Percentiles rank a stretch among this genome's conserved stretches.
Evolutionary conservation across 2,113 vertebrate genomes (phyloP).

Genomic region (Prochilodus magdalenae): DNA sequence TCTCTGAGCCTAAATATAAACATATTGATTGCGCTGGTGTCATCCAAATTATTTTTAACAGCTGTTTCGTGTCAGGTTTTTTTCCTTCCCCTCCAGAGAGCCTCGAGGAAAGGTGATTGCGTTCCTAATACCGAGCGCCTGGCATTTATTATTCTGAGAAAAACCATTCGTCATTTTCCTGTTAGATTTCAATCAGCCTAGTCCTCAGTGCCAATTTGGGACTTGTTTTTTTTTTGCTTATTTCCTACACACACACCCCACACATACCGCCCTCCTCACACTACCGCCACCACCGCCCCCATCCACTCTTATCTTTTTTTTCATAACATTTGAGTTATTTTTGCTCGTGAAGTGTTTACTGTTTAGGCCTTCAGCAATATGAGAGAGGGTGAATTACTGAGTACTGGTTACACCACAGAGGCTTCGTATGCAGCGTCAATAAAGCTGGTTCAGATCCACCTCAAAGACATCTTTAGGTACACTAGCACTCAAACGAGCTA

Average conservation of each 20-base stretch:
- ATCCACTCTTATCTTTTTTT: not conserved
- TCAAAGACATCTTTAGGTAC: not conserved
- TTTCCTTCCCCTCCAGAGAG: not conserved
- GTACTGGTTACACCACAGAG: not conserved
- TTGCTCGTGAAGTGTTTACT: not conserved
- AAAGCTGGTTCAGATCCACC: not conserved
- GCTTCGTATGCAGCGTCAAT: not conserved
- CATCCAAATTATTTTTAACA: conserved; percentile 29
- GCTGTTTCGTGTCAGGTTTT: conserved; percentile 21
- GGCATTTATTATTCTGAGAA: not conserved
- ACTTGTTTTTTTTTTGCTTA: not conserved
- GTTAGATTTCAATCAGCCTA: conserved; percentile 6
- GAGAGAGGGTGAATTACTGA: not conserved
- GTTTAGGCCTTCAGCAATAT: not conserved
- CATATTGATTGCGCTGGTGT: conserved; percentile 15
- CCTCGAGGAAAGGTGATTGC: conserved; percentile 11
- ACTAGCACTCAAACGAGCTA: too few species aligned
- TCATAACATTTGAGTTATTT: not conserved
- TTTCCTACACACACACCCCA: too few species aligned
- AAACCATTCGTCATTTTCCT: conserved; percentile 23
- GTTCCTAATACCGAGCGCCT: not conserved
- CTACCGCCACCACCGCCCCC: not conserved
- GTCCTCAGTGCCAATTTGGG: not conserved
- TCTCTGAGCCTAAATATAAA: conserved; percentile 27
- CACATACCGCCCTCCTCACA: too few species aligned